Evolutionary conservation across 2,797 vertebrate species (phyloP), one percentile per base, ranked within the genome.

Genomic region (Neopelma chrysocephalum): DNA sequence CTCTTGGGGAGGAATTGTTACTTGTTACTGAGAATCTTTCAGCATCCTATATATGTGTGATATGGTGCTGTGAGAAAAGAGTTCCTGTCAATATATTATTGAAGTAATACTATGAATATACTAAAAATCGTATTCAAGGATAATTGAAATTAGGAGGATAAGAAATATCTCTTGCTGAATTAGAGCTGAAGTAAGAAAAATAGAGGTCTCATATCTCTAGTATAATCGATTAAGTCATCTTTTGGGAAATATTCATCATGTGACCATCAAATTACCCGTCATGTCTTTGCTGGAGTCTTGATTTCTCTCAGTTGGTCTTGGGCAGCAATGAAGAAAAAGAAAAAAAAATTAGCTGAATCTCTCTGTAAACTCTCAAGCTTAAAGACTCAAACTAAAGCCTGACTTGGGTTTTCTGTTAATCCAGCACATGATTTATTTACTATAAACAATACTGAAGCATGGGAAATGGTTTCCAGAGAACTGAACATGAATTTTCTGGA

Each of bases 401-500:
- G 47, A 72, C 62, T n/a, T 87, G 36, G 87, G 50, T 90, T 88
- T 91, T 95, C 76, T 93, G 85, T 69, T 94, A 91, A 95, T 90
- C 53, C 76, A 81, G 45, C 26, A 51, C 45, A 54, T 81, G 87
- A 94, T 93, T 89, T 96, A 94, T 95, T 95, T 94, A 86, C 91
- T 90, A 36, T 91, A 95, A 93, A 94, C 85, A 94, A 62, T 75
- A 65, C 69, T 90, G 88, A 81, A 93, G 31, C 61, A 72, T 58
- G 65, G 61, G 80, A 93, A 94, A 94, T 69, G 10, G 13, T 71
- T 96, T 95, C 87, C 90, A 91, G 72, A 86, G 76, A 76, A 61
- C 34, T 36, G 36, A 89, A 73, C 48, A n/a, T 10, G 45, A 65
- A 36, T 86, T 91, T 94, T 95, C 80, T 76, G 38, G 38, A 72